Evolutionary conservation across 2,888 invertebrate species (phyloP).

Genomic region (Lasioglossum pauxillum): DNA sequence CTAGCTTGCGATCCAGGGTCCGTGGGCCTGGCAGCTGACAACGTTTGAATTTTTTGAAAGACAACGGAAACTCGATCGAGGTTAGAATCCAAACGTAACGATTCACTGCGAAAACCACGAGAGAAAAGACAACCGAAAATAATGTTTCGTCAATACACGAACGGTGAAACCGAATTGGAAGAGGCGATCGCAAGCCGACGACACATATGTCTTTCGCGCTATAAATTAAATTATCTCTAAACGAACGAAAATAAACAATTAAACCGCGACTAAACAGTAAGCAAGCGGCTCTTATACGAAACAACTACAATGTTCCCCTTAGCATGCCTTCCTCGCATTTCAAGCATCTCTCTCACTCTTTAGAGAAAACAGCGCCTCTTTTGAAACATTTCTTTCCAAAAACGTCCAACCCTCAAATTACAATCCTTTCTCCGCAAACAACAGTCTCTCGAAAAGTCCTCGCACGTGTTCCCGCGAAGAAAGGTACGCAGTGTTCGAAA

Average conservation of each 20-base stretch:
- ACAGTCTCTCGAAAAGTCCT: constrained; percentile 12
- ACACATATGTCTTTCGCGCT: neutral
- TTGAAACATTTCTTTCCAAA: constrained; percentile 7
- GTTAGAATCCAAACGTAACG: neutral
- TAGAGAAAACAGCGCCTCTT: constrained; percentile 1
- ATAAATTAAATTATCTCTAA: constrained; percentile 39
- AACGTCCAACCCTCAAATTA: neutral
- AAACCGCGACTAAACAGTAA: constrained; percentile 5
- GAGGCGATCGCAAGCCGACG: constrained; percentile 29
- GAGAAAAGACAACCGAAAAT: neutral
- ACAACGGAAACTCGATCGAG: constrained; percentile 24
- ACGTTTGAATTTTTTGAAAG: constrained; percentile 47
- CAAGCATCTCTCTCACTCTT: constrained; percentile 9
- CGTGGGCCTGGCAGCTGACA: constrained; percentile 33
- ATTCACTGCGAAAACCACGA: constrained; percentile 2
- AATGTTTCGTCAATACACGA: neutral
- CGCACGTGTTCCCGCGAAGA: constrained; percentile 5
- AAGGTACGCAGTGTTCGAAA: neutral
- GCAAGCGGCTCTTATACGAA: constrained; percentile 27
- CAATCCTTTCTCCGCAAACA: neutral
- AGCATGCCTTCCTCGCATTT: constrained; percentile 7
- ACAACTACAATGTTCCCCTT: constrained; percentile 33
- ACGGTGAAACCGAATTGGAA: constrained; percentile 18
- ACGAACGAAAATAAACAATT: constrained; percentile 20
- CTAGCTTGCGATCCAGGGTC: constrained; percentile 66